Conservation (phyloP, 2,797 vertebrate species). For the Melanotaenia pygmaea region DNA sequence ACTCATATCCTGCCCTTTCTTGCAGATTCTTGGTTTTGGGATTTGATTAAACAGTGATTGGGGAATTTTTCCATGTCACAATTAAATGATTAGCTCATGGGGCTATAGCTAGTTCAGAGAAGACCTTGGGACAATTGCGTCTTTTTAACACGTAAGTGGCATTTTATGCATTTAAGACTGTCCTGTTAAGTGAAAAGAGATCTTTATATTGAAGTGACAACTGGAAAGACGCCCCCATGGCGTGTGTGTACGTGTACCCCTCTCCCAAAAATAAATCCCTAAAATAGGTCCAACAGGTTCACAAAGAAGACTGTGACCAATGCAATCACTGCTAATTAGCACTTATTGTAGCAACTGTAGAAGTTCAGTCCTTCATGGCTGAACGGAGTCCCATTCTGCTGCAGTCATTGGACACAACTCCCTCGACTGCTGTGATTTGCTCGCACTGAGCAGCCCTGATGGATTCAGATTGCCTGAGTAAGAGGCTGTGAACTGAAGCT, state of each 20-base stretch:
- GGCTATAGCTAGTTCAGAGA: slow-evolving; percentile 36
- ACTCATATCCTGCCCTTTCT: slow-evolving; percentile 34
- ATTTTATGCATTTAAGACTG: slow-evolving; percentile 55
- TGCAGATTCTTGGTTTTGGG: slow-evolving; percentile 41
- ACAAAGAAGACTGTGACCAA: slow-evolving; percentile 76
- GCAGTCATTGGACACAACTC: slow-evolving; percentile 46
- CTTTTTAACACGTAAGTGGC: slow-evolving; percentile 46
- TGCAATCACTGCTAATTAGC: slow-evolving; percentile 70
- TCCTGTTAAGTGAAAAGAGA: slow-evolving; percentile 47
- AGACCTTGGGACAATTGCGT: slow-evolving; percentile 36
- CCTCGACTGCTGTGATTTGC: slow-evolving; percentile 61
- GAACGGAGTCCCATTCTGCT: slow-evolving; percentile 37
- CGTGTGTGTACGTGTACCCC: background rate
- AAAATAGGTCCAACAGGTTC: slow-evolving; percentile 39
- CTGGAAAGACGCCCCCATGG: slow-evolving; percentile 19
- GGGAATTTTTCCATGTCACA: slow-evolving; percentile 12
- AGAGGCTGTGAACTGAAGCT: slow-evolving; percentile 49
- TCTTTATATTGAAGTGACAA: slow-evolving; percentile 41
- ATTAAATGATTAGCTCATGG: slow-evolving; percentile 35
- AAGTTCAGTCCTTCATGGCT: slow-evolving; percentile 44
- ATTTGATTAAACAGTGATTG: slow-evolving; percentile 8
- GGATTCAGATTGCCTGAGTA: slow-evolving; percentile 61
- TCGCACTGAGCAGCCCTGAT: slow-evolving; percentile 61
- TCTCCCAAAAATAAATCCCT: background rate
- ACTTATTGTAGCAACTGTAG: slow-evolving; percentile 74